A percentile compares a stretch with the other conserved stretches of the same genome.
These are phyloP conservation scores for Agrilus mali DNA, from an alignment of 2,888 invertebrate species.

Conservation along the genomic window DNA sequence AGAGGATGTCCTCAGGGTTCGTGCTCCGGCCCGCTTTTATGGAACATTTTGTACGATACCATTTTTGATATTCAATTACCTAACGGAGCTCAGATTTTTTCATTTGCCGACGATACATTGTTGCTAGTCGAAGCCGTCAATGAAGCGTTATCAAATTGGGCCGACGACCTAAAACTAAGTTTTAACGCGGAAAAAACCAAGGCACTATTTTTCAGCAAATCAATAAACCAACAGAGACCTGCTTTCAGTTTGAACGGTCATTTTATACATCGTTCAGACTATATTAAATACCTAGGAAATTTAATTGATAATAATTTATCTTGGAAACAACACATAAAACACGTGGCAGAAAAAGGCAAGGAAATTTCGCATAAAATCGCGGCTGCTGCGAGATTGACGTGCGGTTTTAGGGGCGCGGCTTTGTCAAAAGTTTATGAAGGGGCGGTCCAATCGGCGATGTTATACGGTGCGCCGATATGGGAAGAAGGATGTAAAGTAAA, in stretches of 20 bases:
- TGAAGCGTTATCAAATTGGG: background rate
- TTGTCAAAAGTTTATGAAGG: slow-evolving; percentile 5
- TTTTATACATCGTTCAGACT: slow-evolving; percentile 1
- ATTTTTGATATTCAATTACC: too few species aligned
- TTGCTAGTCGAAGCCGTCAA: too few species aligned
- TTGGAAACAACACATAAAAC: background rate
- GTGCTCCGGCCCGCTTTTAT: too few species aligned
- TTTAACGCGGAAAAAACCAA: slow-evolving; percentile 6
- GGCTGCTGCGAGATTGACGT: slow-evolving; percentile 3
- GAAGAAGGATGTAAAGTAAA: background rate
- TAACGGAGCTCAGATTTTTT: too few species aligned
- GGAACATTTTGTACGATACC: too few species aligned
- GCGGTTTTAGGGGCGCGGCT: slow-evolving; percentile 1
- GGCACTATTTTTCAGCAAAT: slow-evolving; percentile 3
- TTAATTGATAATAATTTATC: slow-evolving; percentile 2
- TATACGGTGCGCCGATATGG: slow-evolving; percentile 6
- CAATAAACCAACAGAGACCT: slow-evolving; percentile 3
- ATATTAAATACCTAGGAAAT: slow-evolving; percentile 4
- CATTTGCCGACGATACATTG: too few species aligned
- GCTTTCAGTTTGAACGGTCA: too few species aligned
- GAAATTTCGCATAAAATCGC: too few species aligned
- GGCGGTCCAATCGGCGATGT: slow-evolving; percentile 5
- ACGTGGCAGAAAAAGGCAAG: too few species aligned
- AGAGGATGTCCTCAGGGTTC: slow-evolving; percentile 9
- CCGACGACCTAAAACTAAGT: background rate